Conservation (phyloP, 2,113 vertebrate species). For the Pomatostomus ruficeps region DNA sequence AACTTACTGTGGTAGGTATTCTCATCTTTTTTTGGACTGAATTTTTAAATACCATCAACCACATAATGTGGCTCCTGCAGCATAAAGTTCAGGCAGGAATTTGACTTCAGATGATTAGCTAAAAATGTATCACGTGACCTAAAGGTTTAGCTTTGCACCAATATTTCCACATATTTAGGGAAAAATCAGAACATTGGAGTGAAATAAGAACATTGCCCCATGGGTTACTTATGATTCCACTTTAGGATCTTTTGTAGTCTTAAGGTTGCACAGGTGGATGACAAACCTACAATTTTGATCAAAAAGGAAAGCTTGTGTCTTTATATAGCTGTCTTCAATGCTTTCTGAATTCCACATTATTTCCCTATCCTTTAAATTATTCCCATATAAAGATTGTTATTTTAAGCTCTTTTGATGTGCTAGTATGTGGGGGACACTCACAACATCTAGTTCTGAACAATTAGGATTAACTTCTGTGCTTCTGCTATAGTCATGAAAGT, state of each 20-base stretch:
- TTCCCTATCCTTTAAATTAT: background rate
- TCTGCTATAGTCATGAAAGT: background rate
- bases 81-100: background rate
- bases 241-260: background rate
- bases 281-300: background rate
- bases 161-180: background rate
- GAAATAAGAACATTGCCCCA: background rate
- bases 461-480: background rate
- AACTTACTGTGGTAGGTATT: background rate
- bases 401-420: background rate
- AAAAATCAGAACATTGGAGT: background rate
- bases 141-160: background rate
- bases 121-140: slow-evolving; percentile 15
- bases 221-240: background rate
- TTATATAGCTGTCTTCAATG: background rate
- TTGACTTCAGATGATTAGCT: slow-evolving; percentile 45
- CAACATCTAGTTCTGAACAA: background rate
- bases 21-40: background rate
- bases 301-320: background rate
- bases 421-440: background rate
- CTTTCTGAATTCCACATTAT: background rate
- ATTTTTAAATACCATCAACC: slow-evolving; percentile 18
- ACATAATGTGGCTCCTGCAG: background rate
- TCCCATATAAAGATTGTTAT: background rate
- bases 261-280: background rate